Conservation (phyloP, 2,797 vertebrate genomes). For the Eleutherodactylus coqui region DNA sequence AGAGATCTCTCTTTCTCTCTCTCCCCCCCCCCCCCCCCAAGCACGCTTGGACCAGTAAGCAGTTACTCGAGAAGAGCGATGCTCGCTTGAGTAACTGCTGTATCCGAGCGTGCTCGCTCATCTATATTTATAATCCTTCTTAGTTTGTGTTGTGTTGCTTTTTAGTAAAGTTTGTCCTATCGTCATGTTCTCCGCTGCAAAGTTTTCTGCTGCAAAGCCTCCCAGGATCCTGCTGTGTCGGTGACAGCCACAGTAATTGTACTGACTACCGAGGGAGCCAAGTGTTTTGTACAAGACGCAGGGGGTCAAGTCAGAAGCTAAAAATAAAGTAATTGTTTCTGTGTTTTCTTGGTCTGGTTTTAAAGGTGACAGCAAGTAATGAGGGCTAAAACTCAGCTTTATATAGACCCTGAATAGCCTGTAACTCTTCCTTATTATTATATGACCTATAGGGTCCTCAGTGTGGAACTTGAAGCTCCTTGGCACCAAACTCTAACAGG, state of each 20-base stretch:
- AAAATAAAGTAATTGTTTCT: not conserved
- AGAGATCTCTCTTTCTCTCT: too few species aligned
- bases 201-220: not conserved
- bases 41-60: too few species aligned
- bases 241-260: not conserved
- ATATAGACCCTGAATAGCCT: not conserved
- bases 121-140: too few species aligned
- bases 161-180: not conserved
- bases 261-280: not conserved
- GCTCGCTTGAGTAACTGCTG: too few species aligned
- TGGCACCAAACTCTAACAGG: not conserved
- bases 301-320: not conserved
- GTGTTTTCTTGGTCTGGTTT: not conserved
- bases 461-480: not conserved
- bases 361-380: not conserved
- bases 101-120: too few species aligned
- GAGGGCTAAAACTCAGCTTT: not conserved
- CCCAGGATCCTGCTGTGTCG: not conserved
- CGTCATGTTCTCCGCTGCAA: not conserved
- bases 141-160: not conserved
- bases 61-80: too few species aligned
- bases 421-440: not conserved
- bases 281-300: not conserved
- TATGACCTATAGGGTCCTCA: not conserved
- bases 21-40: too few species aligned